Conservation (phyloP, 2,797 vertebrate genomes). For the Mormyrus hasselquistii region DNA sequence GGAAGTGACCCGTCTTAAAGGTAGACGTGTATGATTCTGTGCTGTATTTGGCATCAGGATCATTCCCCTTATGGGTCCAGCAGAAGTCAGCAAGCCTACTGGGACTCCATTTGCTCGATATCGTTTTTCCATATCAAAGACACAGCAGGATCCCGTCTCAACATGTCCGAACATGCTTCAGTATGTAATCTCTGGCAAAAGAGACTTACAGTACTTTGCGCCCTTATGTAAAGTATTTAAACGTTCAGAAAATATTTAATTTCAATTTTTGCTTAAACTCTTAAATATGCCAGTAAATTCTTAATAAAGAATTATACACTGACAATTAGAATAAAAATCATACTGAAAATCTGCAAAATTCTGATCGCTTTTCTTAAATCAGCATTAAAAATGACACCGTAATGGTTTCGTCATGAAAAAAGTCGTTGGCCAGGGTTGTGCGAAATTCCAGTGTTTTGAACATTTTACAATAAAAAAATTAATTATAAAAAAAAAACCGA, state of each 20-base stretch:
- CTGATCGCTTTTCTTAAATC: neutral
- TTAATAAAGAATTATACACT: neutral
- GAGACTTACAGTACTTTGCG: neutral
- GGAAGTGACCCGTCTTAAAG: neutral
- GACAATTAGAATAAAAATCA: neutral
- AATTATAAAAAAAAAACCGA: neutral
- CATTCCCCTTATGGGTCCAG: neutral
- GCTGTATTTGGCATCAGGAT: neutral
- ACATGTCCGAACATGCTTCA: neutral
- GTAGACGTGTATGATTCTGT: neutral
- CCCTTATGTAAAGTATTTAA: neutral
- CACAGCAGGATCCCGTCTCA: neutral
- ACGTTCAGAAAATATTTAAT: neutral
- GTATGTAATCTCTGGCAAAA: neutral
- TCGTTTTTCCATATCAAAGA: neutral
- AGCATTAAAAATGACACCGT: neutral
- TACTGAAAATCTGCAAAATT: neutral
- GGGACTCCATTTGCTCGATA: neutral
- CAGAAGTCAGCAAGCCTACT: neutral
- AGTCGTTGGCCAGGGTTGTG: neutral
- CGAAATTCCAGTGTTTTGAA: neutral
- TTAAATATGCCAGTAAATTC: neutral
- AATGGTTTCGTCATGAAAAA: neutral
- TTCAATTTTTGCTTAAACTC: neutral
- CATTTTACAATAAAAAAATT: neutral